Base-by-base conservation (phyloP, 2,113 vertebrate genomes). In the Verasper variegatus region DNA sequence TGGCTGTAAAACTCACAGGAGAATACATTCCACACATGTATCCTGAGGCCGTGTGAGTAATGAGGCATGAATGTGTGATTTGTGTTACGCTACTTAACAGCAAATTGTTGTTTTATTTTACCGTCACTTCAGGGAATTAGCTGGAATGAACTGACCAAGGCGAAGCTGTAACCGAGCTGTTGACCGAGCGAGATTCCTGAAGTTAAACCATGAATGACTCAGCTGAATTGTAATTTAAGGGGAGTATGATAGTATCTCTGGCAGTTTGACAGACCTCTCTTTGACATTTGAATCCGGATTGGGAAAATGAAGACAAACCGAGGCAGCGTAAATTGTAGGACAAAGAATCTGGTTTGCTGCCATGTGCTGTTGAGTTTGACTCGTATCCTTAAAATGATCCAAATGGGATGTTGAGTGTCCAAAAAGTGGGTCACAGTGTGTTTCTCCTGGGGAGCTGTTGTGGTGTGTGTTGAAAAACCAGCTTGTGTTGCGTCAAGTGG, bases 31-130 rank as follows among this genome's bases (percentile, higher is more conserved):
- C 81, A 42, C 47, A 54, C 52, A 26, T 80, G 73, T 31, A 56
- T 80, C 81, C 35, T 20, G 14, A 52, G 74, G 57, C 67, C 67
- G 72, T 71, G 74, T 79, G 83, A 73, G 80, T 84, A 80, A 86
- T 79, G 81, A 78, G 66, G 58, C 76, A 45, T 59, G 63, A 64
- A 67, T 57, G 76, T 54, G 35, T 57, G 40, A 52, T 66, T 57
- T 71, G 74, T 77, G 76, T 70, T 66, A 54, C 23, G 23, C 54
- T 52, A 55, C 63, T 72, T 60, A 62, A 61, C 62, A 47, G 56
- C 47, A 80, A 47, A 71, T 77, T 61, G 78, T 68, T 76, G 78
- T 68, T 76, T 64, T 68, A 69, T 31, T 74, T 74, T 87, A 87
- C 82, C 74, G 82, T 71, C 71, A 80, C 58, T 68, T 59, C 23